phyloP scores from a whole-genome alignment of 2,113 vertebrate genomes.

The Amphiprion percula region DNA sequence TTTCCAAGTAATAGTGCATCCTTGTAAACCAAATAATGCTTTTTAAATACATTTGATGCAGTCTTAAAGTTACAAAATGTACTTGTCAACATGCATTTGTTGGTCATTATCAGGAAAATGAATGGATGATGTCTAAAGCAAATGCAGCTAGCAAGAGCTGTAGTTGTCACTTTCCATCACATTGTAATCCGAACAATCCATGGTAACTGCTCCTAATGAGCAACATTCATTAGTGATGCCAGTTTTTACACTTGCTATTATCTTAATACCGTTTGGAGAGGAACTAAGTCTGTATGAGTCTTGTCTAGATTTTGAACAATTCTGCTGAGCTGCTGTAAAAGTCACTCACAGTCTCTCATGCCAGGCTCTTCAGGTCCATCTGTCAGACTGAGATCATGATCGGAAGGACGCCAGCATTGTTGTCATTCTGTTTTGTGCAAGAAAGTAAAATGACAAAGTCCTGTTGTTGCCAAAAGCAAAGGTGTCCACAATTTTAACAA shows the following conservation, averaged over 20 bases:
- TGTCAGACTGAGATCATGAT: slow-evolving; percentile 67
- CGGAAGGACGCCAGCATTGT: slow-evolving; percentile 42
- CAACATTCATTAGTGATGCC: background rate
- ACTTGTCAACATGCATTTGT: background rate
- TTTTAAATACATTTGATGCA: background rate
- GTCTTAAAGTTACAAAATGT: background rate
- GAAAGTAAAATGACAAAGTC: slow-evolving; percentile 23
- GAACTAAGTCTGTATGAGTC: background rate
- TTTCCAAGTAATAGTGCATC: too few species aligned
- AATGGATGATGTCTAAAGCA: background rate
- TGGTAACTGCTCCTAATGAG: background rate
- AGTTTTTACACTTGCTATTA: background rate
- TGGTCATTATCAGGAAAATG: background rate
- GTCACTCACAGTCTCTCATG: slow-evolving; percentile 40
- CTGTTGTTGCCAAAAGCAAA: slow-evolving; percentile 1
- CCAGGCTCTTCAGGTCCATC: slow-evolving; percentile 62
- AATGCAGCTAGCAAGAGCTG: background rate
- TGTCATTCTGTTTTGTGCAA: slow-evolving; percentile 31
- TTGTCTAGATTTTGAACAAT: slow-evolving; percentile 24
- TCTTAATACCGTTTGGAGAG: background rate
- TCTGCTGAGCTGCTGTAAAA: slow-evolving; percentile 47
- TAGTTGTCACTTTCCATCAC: background rate
- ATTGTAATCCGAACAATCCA: background rate
- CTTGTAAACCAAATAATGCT: background rate
- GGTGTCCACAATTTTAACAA: background rate